phyloP scores from a whole-genome alignment of 2,797 vertebrate genomes.

The Myoxocephalus aenaeus region DNA sequence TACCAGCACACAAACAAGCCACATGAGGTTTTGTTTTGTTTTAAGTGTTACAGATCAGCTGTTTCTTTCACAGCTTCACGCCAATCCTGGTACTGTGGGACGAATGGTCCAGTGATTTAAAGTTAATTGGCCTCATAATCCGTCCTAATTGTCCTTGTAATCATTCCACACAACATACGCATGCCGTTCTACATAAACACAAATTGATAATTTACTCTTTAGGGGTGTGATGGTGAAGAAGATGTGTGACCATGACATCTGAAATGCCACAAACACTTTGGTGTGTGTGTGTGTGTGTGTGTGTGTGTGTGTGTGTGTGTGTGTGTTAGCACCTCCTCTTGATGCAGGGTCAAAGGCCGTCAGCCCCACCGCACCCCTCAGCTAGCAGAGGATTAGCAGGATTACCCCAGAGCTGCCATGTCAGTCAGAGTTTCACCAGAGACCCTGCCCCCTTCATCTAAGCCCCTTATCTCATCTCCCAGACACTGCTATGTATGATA shows the following conservation, averaged over 20 bases:
- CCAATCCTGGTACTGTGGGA: conserved; percentile 11
- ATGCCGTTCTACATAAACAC: conserved; percentile 38
- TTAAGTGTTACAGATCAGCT: conserved; percentile 54
- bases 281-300: conserved; percentile 30
- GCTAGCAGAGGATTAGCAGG: conserved; percentile 81
- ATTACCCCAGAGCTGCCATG: conserved; percentile 81
- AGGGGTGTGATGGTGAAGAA: background rate
- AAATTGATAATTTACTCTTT: conserved; percentile 49
- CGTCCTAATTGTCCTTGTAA: conserved; percentile 34
- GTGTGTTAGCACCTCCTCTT: conserved; percentile 58
- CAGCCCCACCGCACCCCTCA: conserved; percentile 71
- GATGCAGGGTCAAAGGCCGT: conserved; percentile 71
- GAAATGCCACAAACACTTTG: conserved; percentile 32
- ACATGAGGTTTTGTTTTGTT: background rate
- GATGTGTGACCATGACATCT: conserved; percentile 30
- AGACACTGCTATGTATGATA: conserved; percentile 70
- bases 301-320: conserved; percentile 28
- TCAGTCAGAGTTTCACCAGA: conserved; percentile 82
- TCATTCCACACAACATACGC: conserved; percentile 32
- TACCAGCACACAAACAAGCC: conserved; percentile 11
- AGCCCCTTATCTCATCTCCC: conserved; percentile 84
- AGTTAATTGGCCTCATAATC: conserved; percentile 49
- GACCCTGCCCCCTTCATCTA: conserved; percentile 71
- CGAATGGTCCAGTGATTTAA: conserved; percentile 9
- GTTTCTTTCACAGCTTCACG: conserved; percentile 47